phyloP scores from a whole-genome alignment of 2,888 invertebrate species.

The Orthosia gothica region DNA sequence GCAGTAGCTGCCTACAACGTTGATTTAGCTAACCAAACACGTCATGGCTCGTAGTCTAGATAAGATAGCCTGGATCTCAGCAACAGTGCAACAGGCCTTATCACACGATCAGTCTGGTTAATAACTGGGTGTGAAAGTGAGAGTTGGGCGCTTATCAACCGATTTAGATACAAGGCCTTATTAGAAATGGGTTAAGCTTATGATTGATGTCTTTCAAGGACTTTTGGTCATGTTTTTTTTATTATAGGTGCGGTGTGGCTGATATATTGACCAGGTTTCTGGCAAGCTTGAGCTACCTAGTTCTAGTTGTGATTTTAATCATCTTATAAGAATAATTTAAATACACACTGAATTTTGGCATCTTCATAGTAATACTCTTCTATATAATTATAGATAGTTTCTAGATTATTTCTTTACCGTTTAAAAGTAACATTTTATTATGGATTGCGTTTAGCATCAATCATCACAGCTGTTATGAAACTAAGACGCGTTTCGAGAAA shows the following conservation, averaged over 20 bases:
- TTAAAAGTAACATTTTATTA: background rate
- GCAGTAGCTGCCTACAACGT: conserved; percentile 55
- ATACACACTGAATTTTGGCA: no score
- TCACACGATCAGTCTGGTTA: conserved; percentile 35
- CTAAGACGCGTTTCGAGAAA: conserved; percentile 1
- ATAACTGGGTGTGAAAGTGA: conserved; percentile 42
- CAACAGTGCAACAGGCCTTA: conserved; percentile 37
- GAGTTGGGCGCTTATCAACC: conserved; percentile 40
- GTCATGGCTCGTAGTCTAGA: conserved; percentile 50
- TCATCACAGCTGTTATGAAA: conserved; percentile 21
- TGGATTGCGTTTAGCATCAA: conserved; percentile 5
- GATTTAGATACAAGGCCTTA: conserved; percentile 18
- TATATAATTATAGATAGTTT: no score
- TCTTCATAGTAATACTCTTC: no score
- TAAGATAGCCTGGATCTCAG: conserved; percentile 63
- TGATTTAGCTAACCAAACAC: conserved; percentile 59
- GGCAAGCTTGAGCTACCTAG: background rate
- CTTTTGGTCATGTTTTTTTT: background rate
- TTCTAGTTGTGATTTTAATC: background rate
- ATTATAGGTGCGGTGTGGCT: background rate
- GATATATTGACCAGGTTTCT: background rate
- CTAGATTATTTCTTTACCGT: no score
- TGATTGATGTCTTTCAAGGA: conserved; percentile 11
- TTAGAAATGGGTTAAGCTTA: conserved; percentile 27
- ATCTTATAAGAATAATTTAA: background rate